Evolutionary conservation across 2,113 vertebrate genomes (phyloP).

Genomic region (Colaptes auratus): DNA sequence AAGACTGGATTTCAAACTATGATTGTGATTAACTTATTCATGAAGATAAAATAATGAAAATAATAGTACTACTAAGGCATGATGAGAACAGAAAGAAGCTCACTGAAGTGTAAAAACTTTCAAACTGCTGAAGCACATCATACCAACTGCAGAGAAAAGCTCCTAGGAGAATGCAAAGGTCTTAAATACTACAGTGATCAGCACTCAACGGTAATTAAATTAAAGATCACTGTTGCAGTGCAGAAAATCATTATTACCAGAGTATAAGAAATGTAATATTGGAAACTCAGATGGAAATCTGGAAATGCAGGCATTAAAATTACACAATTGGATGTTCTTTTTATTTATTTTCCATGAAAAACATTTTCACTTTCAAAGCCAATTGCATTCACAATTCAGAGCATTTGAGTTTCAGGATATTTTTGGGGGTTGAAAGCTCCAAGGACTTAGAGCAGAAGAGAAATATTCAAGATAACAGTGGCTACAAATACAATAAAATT

Average conservation of each 20-base stretch:
- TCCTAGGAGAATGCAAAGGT: constrained; percentile 21
- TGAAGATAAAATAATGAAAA: not conserved
- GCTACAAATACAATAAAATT: not conserved
- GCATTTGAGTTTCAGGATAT: not conserved
- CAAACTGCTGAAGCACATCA: constrained; percentile 34
- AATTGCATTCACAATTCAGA: not conserved
- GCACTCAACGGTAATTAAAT: constrained; percentile 47
- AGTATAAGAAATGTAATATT: not conserved
- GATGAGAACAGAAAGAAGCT: constrained; percentile 30
- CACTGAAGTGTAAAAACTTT: constrained; percentile 6
- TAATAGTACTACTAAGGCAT: constrained; percentile 14
- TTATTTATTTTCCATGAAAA: not conserved
- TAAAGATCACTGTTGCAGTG: constrained; percentile 13
- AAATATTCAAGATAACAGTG: not conserved
- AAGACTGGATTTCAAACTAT: not conserved
- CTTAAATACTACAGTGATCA: constrained; percentile 37
- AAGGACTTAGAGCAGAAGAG: not conserved
- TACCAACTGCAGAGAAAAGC: not conserved
- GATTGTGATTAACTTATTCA: not conserved
- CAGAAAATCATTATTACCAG: not conserved
- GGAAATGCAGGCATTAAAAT: not conserved
- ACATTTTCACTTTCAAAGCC: not conserved
- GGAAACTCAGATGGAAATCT: not conserved
- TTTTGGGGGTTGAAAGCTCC: not conserved
- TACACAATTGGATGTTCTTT: not conserved